Percentiles rank a stretch among this genome's conserved stretches.
These are phyloP conservation scores for Adelges cooleyi DNA, from an alignment of 1,140 invertebrate species.

Conservation along the genomic window DNA sequence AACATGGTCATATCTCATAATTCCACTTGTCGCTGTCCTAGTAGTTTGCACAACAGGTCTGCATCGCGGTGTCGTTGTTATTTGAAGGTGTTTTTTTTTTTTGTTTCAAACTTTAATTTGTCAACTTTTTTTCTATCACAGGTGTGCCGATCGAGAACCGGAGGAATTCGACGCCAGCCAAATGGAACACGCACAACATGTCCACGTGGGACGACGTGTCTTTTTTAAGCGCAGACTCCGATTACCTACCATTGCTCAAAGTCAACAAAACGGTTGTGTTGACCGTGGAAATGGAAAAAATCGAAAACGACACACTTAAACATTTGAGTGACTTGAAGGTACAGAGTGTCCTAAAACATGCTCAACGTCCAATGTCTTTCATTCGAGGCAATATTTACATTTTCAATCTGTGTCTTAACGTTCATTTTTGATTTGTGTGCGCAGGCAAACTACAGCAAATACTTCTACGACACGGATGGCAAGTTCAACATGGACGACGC, in stretches of 20 bases:
- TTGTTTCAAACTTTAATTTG: no score
- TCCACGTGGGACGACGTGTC: constrained; percentile 1
- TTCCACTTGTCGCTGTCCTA: neutral
- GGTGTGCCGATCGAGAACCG: constrained; percentile 5
- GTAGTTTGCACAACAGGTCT: constrained; percentile 10
- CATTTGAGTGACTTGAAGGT: constrained; percentile 20
- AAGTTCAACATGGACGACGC: constrained; percentile 42
- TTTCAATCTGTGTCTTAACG: no score
- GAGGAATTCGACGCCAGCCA: neutral
- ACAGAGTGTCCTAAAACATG: no score
- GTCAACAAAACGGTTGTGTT: constrained; percentile 4
- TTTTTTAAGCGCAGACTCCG: neutral
- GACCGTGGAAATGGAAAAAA: constrained; percentile 12
- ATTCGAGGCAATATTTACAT: no score
- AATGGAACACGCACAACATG: constrained; percentile 17
- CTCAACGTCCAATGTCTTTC: no score
- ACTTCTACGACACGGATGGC: constrained; percentile 42
- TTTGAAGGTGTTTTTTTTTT: no score
- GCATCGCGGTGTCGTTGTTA: no score
- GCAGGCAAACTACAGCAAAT: constrained; percentile 10
- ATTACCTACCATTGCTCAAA: neutral
- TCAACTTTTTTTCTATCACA: no score
- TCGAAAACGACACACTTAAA: constrained; percentile 26
- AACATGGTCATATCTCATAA: constrained; percentile 9
- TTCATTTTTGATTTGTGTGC: neutral